A percentile compares a stretch with the other conserved stretches of the same genome.
phyloP scores from a whole-genome alignment of 2,888 invertebrate genomes.

The Cosmopolites sordidus region DNA sequence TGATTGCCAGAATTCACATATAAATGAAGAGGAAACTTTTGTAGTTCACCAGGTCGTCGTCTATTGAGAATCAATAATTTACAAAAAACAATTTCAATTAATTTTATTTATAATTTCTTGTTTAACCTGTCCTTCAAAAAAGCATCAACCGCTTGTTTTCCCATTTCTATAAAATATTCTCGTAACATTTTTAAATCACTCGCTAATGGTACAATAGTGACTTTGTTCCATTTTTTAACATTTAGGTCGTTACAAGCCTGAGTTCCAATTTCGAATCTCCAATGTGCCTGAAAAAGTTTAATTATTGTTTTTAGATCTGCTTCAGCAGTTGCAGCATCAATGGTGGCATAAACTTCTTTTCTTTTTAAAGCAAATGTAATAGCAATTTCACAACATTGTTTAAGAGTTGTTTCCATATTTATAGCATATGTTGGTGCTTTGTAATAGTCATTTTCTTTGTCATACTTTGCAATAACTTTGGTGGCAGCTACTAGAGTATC shows the following conservation, averaged over 20 bases:
- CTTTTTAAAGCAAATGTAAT: constrained; percentile 19
- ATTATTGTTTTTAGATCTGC: constrained; percentile 32
- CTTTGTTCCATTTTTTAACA: too few relatives aligned
- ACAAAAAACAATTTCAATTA: too few relatives aligned
- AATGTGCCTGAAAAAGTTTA: constrained; percentile 22
- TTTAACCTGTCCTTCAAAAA: too few relatives aligned
- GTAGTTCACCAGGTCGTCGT: too few relatives aligned
- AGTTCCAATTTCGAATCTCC: constrained; percentile 24
- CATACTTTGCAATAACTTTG: constrained; percentile 27
- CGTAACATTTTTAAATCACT: too few relatives aligned
- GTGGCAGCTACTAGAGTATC: constrained; percentile 16
- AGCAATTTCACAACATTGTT: constrained; percentile 33
- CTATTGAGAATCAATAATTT: too few relatives aligned
- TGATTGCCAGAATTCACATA: too few relatives aligned
- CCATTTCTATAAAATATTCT: too few relatives aligned
- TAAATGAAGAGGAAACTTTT: too few relatives aligned
- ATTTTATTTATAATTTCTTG: too few relatives aligned
- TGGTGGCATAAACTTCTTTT: constrained; percentile 20
- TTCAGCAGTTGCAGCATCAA: constrained; percentile 25
- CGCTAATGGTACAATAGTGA: too few relatives aligned
- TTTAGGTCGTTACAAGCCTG: constrained; percentile 24
- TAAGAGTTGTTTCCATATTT: constrained; percentile 31
- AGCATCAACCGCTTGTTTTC: too few relatives aligned
- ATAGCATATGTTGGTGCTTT: constrained; percentile 28
- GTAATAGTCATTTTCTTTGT: constrained; percentile 28